Percentiles rank a stretch among this genome's conserved stretches.
These are phyloP conservation scores for Hephaestus fuliginosus DNA, from an alignment of 2,797 vertebrate species.

Conservation along the genomic window DNA sequence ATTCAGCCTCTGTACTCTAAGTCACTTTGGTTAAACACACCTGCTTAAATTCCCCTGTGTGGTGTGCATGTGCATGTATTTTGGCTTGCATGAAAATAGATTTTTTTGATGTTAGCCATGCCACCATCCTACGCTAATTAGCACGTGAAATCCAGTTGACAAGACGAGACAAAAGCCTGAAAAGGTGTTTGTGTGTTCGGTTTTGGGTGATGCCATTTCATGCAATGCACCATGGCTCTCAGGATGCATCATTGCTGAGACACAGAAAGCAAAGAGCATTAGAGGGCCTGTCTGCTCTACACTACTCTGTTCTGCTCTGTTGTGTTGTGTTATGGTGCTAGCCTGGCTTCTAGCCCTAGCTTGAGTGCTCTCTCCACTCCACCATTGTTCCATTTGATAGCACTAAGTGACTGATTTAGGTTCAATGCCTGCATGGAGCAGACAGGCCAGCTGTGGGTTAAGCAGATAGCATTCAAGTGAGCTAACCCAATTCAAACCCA, in stretches of 20 bases:
- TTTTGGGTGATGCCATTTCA: constrained; percentile 84
- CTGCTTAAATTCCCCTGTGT: constrained; percentile 62
- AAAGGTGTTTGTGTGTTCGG: constrained; percentile 79
- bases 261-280: constrained; percentile 78
- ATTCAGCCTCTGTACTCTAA: constrained; percentile 48
- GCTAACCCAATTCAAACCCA: constrained; percentile 90
- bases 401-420: constrained; percentile 91
- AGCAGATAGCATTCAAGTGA: constrained; percentile 91
- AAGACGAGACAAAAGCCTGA: constrained; percentile 80
- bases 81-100: constrained; percentile 75
- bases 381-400: constrained; percentile 86
- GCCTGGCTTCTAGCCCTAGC: constrained; percentile 81
- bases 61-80: constrained; percentile 63
- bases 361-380: constrained; percentile 83
- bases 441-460: constrained; percentile 90
- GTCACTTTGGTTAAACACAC: constrained; percentile 75
- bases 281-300: constrained; percentile 71
- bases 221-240: constrained; percentile 82
- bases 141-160: constrained; percentile 82
- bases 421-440: constrained; percentile 89
- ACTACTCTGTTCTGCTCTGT: constrained; percentile 79
- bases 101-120: constrained; percentile 75
- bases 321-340: constrained; percentile 77
- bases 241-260: constrained; percentile 76
- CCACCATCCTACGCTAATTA: constrained; percentile 76